Evolutionary conservation across 2,113 vertebrate genomes (phyloP), one percentile per base, ranked within the genome.

Genomic region (Clupea harengus): DNA sequence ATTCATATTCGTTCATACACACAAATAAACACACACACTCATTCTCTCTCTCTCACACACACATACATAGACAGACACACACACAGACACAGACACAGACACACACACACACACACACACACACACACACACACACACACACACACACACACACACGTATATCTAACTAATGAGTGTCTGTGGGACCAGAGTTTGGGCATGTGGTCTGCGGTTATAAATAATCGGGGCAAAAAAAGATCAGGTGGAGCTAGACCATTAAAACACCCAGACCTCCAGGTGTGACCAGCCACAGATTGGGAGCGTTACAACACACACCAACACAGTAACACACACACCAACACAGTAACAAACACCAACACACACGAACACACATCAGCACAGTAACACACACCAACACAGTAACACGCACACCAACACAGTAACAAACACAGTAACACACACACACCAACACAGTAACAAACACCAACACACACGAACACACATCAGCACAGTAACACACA

Each of bases 151-250:
- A 64, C 57, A 64, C 7, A 28, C 64, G 8, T 28, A n/a, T 60
- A 2, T 7, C 57, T n/a, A n/a, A 60, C 5, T 60, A 60, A 60
- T 60, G 22, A 60, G 22, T n/a, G 20, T 64, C 22, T 64, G 57
- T 64, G 57, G 1, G 22, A 2, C 22, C 64, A n/a, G 9, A 32
- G 10, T 9, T 8, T 64, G 60, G 57, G 22, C 57, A 67, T 25
- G 25, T 67, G 64, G n/a, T 72, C n/a, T 72, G 39, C 39, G 64
- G 64, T 28, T 72, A 72, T 32, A 72, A 72, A 72, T 72, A 72
- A 72, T 25, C 64, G 11, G 64, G 25, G 28, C 64, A 13, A 1
- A 28, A 25, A 32, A 25, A 32, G n/a, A 72, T 72, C 64, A 72
- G 25, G 64, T 32, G 64, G 32, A 72, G 32, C n/a, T 72, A 13